Evolutionary conservation across 2,888 invertebrate genomes (phyloP).

Genomic region (Tachina grossa): DNA sequence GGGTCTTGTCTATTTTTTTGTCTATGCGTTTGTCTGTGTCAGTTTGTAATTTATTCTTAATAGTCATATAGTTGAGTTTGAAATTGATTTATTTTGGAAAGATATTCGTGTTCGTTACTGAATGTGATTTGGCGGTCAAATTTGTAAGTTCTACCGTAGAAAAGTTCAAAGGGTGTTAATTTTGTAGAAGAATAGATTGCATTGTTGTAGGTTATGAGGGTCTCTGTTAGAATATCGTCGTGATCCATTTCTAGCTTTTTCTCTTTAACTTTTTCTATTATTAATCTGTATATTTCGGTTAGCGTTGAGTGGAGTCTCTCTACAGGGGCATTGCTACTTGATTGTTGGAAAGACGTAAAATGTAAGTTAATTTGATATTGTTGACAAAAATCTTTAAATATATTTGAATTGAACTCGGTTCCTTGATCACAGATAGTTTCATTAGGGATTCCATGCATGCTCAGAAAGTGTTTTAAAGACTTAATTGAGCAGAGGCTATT

Average conservation of each 20-base stretch:
- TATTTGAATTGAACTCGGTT: slow-evolving; percentile 2
- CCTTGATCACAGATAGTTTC: background rate
- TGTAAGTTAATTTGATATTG: slow-evolving; percentile 16
- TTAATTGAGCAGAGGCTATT: slow-evolving; percentile 4
- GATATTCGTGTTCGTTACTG: background rate
- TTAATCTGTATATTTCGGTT: slow-evolving; percentile 20
- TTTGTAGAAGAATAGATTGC: slow-evolving; percentile 11
- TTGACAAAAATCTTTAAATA: slow-evolving; percentile 16
- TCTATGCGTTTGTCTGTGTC: slow-evolving; percentile 16
- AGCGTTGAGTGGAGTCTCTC: slow-evolving; percentile 7
- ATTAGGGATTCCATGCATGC: background rate
- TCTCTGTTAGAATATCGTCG: slow-evolving; percentile 6
- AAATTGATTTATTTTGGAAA: slow-evolving; percentile 26
- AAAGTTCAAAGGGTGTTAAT: slow-evolving; percentile 22
- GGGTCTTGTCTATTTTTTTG: background rate
- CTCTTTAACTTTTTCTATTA: slow-evolving; percentile 13
- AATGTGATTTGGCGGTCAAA: slow-evolving; percentile 5
- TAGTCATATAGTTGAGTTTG: slow-evolving; percentile 14
- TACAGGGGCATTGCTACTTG: slow-evolving; percentile 14
- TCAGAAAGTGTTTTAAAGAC: slow-evolving; percentile 2
- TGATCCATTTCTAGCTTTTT: slow-evolving; percentile 3
- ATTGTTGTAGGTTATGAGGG: slow-evolving; percentile 20
- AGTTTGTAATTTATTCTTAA: slow-evolving; percentile 14
- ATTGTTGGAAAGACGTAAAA: background rate
- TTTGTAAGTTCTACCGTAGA: slow-evolving; percentile 15